These are phyloP conservation scores for Microcebus jonahi DNA, from an alignment of 2,113 vertebrate species.

Conservation along the genomic window DNA sequence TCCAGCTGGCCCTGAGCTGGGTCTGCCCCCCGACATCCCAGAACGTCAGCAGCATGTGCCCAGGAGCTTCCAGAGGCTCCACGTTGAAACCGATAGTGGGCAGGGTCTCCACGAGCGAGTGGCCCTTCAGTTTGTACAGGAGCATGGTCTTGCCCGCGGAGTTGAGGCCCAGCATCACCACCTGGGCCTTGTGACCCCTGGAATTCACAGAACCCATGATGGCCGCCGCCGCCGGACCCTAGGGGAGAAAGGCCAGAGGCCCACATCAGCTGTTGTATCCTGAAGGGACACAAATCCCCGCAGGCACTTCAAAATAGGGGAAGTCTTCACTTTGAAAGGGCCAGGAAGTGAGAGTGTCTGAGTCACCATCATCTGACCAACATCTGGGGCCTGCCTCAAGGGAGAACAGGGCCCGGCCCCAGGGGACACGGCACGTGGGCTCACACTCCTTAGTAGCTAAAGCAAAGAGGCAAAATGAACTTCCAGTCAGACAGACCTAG, in stretches of 20 bases:
- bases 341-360: neutral
- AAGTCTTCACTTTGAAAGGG: neutral
- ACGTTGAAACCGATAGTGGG: conserved; percentile 94
- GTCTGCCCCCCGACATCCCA: conserved; percentile 93
- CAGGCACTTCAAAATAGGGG: neutral
- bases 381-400: neutral
- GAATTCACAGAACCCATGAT: conserved; percentile 83
- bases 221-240: neutral
- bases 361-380: neutral
- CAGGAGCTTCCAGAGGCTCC: conserved; percentile 86
- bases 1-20: conserved; percentile 90
- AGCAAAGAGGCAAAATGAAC: neutral
- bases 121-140: conserved; percentile 86
- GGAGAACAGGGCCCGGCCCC: neutral
- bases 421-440: rapidly evolving
- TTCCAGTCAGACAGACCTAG: neutral
- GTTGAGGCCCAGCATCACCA: conserved; percentile 86
- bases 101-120: conserved; percentile 87
- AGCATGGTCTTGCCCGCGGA: conserved; percentile 85
- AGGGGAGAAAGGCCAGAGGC: neutral
- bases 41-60: conserved; percentile 84
- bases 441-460: neutral
- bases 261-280: neutral
- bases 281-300: neutral
- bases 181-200: conserved; percentile 77